phyloP scores from a whole-genome alignment of 1,140 invertebrate genomes.

The Musca vetustissima region DNA sequence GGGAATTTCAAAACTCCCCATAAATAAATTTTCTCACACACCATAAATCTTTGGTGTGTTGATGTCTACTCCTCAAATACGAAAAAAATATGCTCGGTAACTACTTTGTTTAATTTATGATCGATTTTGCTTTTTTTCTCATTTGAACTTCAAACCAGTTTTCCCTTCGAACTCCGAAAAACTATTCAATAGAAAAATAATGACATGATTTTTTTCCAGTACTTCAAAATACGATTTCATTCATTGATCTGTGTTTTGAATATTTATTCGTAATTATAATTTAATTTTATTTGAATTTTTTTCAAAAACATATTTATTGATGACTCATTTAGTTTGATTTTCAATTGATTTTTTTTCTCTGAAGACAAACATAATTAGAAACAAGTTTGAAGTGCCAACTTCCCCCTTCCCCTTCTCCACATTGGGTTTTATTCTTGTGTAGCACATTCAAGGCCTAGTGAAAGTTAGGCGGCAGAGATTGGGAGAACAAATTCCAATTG shows the following conservation, averaged over 20 bases:
- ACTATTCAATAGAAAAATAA: no score
- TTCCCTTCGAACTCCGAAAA: no score
- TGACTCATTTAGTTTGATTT: conserved; percentile 17
- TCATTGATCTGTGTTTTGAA: no score
- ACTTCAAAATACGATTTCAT: no score
- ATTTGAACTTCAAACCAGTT: no score
- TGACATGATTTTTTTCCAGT: no score
- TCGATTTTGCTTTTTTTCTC: background rate
- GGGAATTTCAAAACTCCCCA: background rate
- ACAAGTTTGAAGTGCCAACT: background rate
- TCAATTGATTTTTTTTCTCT: background rate
- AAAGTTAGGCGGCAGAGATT: background rate
- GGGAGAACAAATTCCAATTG: no score
- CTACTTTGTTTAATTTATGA: conserved; percentile 18
- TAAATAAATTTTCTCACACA: conserved; percentile 12
- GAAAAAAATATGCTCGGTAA: no score
- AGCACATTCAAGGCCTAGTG: no score
- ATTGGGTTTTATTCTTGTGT: no score
- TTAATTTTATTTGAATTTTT: conserved; percentile 18
- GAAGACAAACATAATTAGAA: background rate
- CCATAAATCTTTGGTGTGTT: conserved; percentile 5
- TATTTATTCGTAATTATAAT: background rate
- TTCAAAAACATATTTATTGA: background rate
- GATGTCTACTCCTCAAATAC: background rate
- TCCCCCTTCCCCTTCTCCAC: background rate